Evolutionary conservation across 2,888 invertebrate species (phyloP).

Genomic region (Chymomyza caudatula): DNA sequence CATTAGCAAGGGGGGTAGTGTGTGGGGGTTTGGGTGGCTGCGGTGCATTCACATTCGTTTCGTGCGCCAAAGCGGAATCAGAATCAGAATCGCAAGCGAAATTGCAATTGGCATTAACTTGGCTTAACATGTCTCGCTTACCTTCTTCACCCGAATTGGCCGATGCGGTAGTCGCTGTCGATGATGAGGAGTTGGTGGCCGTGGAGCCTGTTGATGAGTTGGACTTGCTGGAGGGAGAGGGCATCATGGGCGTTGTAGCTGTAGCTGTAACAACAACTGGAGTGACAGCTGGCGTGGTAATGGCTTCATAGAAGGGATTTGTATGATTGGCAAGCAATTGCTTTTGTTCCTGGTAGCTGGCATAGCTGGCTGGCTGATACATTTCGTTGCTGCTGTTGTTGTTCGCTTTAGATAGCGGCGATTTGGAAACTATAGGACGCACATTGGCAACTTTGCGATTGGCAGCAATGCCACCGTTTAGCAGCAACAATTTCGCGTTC

Average conservation of each 20-base stretch:
- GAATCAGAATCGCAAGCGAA: constrained; percentile 22
- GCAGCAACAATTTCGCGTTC: constrained; percentile 59
- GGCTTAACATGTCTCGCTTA: constrained; percentile 51
- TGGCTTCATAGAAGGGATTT: constrained; percentile 72
- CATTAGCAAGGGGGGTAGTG: constrained; percentile 42
- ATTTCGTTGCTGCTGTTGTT: constrained; percentile 27
- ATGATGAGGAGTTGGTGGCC: constrained; percentile 64
- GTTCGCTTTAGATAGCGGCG: constrained; percentile 45
- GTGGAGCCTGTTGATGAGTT: constrained; percentile 74
- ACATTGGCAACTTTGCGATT: constrained; percentile 76
- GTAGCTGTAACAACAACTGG: constrained; percentile 16
- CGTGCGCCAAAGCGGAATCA: constrained; percentile 16
- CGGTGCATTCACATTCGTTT: neutral
- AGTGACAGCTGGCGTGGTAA: constrained; percentile 7
- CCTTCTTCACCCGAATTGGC: constrained; percentile 71
- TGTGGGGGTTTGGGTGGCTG: neutral
- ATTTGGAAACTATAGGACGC: constrained; percentile 72
- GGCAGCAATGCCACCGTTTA: constrained; percentile 68
- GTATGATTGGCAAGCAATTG: constrained; percentile 68
- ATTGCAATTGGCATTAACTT: constrained; percentile 28
- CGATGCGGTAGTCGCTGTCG: constrained; percentile 59
- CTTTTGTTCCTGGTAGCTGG: constrained; percentile 63
- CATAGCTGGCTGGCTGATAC: constrained; percentile 39
- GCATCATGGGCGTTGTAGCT: constrained; percentile 56
- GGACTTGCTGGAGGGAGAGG: constrained; percentile 74